Conservation (phyloP, 2,113 vertebrate species). For the Gorilla gorilla region DNA sequence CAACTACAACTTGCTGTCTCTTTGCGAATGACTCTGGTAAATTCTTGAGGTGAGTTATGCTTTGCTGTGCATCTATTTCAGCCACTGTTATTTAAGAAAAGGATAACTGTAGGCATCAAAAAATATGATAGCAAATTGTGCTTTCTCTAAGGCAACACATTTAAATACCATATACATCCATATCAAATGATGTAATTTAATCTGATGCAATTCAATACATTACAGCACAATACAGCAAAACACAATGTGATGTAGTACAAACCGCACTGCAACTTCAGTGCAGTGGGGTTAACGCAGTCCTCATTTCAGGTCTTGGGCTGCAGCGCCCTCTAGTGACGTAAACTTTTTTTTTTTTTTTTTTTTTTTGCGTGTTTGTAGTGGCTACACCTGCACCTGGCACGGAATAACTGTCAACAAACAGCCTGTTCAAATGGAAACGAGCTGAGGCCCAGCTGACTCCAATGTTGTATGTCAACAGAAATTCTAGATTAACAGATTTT, state of each 20-base stretch:
- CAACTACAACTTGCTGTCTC: neutral
- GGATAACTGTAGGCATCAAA: neutral
- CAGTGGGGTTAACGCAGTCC: accelerated
- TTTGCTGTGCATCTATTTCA: neutral
- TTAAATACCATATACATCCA: neutral
- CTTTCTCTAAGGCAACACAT: neutral
- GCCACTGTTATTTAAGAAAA: neutral
- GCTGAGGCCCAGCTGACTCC: neutral
- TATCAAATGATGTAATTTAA: neutral
- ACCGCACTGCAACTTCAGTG: neutral
- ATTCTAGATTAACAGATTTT: neutral
- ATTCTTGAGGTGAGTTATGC: neutral
- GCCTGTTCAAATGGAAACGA: neutral
- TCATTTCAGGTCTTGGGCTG: neutral
- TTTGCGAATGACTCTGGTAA: neutral
- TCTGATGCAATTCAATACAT: neutral
- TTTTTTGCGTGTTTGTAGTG: too few relatives aligned
- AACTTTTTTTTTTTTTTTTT: neutral
- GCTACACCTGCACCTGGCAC: accelerated
- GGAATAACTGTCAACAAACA: neutral
- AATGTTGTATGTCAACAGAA: too few relatives aligned
- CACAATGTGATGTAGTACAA: neutral
- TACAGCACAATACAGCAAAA: neutral
- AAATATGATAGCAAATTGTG: neutral
- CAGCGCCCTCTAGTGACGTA: constrained; percentile 30